These are phyloP conservation scores for Pitta sordida DNA, from an alignment of 2,113 vertebrate species.

Conservation along the genomic window DNA sequence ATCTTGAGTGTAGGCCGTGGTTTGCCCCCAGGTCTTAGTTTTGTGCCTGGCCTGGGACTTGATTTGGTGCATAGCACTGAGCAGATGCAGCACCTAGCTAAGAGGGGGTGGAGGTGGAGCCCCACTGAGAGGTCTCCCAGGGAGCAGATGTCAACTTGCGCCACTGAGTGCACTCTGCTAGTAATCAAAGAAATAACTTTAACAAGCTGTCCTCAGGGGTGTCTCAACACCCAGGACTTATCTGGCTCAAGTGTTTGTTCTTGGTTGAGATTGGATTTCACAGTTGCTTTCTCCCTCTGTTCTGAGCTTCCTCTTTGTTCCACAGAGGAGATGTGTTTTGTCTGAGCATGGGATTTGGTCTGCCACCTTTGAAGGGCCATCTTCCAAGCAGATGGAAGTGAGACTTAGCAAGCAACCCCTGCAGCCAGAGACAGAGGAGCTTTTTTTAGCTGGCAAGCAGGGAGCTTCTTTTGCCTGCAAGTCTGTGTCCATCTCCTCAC, in stretches of 20 bases:
- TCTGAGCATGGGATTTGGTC: slow-evolving; percentile 42
- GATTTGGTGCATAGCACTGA: background rate
- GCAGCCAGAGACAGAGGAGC: background rate
- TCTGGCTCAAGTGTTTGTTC: slow-evolving; percentile 7
- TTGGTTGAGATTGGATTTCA: slow-evolving; percentile 6
- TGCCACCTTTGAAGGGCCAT: slow-evolving; percentile 33
- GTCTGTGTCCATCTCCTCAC: background rate
- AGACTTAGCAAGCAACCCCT: slow-evolving; percentile 15
- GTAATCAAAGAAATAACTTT: background rate
- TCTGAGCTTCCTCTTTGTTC: background rate
- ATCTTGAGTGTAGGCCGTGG: background rate
- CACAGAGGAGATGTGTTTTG: slow-evolving; percentile 3
- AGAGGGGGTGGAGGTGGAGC: background rate
- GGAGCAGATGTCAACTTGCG: background rate
- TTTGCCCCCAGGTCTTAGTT: background rate
- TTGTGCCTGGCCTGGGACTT: background rate
- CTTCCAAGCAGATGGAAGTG: slow-evolving; percentile 23
- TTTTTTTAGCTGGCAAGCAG: slow-evolving; percentile 1
- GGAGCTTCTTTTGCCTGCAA: background rate
- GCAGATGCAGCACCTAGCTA: background rate
- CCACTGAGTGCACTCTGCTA: background rate
- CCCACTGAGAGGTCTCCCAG: background rate
- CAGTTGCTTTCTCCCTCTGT: background rate
- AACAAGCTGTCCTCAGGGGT: background rate
- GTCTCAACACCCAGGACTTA: background rate